phyloP scores from a whole-genome alignment of 2,113 vertebrate genomes.

The Scomber colias region DNA sequence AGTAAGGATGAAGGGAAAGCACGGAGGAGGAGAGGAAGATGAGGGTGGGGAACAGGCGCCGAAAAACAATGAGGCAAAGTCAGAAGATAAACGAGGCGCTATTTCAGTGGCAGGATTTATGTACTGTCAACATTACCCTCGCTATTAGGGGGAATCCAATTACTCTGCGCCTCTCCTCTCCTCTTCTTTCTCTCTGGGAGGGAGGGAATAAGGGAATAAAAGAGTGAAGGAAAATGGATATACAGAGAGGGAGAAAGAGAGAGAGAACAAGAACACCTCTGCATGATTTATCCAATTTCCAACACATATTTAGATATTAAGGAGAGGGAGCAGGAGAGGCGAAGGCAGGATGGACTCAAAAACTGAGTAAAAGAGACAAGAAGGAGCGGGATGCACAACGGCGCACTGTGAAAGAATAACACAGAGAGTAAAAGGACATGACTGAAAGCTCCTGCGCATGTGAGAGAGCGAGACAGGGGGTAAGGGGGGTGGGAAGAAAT shows the following conservation, averaged over 20 bases:
- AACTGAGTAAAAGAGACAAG: conserved; percentile 56
- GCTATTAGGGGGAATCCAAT: conserved; percentile 86
- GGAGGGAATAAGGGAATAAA: conserved; percentile 63
- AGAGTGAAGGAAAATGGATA: conserved; percentile 71
- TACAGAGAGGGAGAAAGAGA: conserved; percentile 31
- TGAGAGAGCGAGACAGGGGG: background rate
- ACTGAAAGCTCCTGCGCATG: conserved; percentile 39
- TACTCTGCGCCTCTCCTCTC: conserved; percentile 81
- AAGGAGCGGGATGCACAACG: conserved; percentile 44
- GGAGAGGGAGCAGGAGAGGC: conserved; percentile 44
- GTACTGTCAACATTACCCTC: conserved; percentile 88
- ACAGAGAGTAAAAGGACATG: conserved; percentile 36
- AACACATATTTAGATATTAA: conserved; percentile 73
- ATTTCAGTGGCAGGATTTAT: conserved; percentile 87
- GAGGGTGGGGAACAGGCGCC: conserved; percentile 67
- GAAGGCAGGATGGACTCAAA: conserved; percentile 43
- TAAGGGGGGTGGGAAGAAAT: background rate
- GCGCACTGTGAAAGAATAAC: conserved; percentile 25
- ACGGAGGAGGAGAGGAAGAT: conserved; percentile 36
- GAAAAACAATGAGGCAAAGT: conserved; percentile 84
- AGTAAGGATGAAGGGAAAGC: conserved; percentile 33
- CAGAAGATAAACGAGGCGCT: conserved; percentile 85
- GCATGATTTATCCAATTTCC: conserved; percentile 68
- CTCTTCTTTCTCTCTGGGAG: conserved; percentile 66
- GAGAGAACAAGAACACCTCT: conserved; percentile 55